A percentile compares a stretch with the other conserved stretches of the same genome.
Evolutionary conservation across 2,797 vertebrate species (phyloP).

Genomic region (Anomalospiza imberbis): DNA sequence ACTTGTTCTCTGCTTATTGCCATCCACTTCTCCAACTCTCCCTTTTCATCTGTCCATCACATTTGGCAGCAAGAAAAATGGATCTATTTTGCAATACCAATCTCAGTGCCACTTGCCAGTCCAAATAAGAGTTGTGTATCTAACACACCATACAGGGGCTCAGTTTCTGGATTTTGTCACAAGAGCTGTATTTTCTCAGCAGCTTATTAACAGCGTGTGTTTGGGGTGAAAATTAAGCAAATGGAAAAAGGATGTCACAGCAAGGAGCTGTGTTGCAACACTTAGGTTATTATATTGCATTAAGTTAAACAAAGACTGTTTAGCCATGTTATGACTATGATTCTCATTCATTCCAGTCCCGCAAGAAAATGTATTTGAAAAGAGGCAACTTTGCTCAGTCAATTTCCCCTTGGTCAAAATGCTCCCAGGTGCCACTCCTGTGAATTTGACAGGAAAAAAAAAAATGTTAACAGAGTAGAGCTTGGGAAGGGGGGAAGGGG

Average conservation of each 20-base stretch:
- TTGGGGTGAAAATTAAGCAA: conserved; percentile 62
- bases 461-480: not conserved
- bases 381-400: conserved; percentile 39
- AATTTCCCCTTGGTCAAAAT: conserved; percentile 46
- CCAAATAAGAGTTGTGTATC: conserved; percentile 57
- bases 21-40: not conserved
- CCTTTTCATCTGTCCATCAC: conserved; percentile 53
- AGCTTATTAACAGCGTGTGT: conserved; percentile 64
- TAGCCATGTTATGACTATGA: conserved; percentile 47
- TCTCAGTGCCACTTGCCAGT: conserved; percentile 64
- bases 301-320: conserved; percentile 62
- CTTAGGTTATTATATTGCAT: conserved; percentile 65
- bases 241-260: conserved; percentile 67
- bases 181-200: conserved; percentile 58
- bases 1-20: conserved; percentile 5
- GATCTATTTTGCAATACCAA: conserved; percentile 35
- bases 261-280: conserved; percentile 64
- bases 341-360: conserved; percentile 28
- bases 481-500: not conserved
- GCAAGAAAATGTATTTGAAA: conserved; percentile 43
- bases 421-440: conserved; percentile 36
- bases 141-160: conserved; percentile 34
- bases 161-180: conserved; percentile 65
- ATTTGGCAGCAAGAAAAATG: conserved; percentile 48
- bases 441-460: conserved; percentile 49